Percentiles rank a stretch among this genome's conserved stretches.
Conservation (phyloP, 2,888 invertebrate species). For the Agonopterix alstromeriana region DNA sequence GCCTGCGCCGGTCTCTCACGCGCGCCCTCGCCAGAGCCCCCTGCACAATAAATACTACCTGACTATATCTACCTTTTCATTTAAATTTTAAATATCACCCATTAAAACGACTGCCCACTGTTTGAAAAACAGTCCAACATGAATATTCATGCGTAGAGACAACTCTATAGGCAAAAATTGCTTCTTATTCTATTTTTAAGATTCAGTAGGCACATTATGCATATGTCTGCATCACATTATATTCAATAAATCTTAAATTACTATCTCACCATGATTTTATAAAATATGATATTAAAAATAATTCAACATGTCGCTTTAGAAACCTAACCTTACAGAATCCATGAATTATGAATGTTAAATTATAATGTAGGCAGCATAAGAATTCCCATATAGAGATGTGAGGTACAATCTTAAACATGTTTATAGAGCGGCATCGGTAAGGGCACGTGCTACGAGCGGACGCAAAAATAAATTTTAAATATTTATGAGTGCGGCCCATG, state of each 20-base stretch:
- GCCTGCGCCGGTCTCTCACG: conserved; percentile 39
- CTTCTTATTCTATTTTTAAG: too few relatives aligned
- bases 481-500: conserved; percentile 23
- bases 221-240: too few relatives aligned
- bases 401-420: conserved; percentile 17
- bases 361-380: conserved; percentile 30
- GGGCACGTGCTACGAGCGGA: conserved; percentile 21
- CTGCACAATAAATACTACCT: conserved; percentile 47
- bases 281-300: too few relatives aligned
- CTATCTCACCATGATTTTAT: too few relatives aligned
- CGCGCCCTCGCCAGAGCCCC: conserved; percentile 36
- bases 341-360: conserved; percentile 31
- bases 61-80: conserved; percentile 9
- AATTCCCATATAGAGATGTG: conserved; percentile 25
- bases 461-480: conserved; percentile 23
- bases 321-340: conserved; percentile 18
- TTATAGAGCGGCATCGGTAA: conserved; percentile 1
- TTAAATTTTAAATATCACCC: background rate
- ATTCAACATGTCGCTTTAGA: too few relatives aligned
- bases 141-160: too few relatives aligned
- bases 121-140: background rate
- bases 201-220: too few relatives aligned
- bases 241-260: too few relatives aligned
- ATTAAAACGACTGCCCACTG: background rate
- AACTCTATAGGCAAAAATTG: too few relatives aligned